Evolutionary conservation across 2,888 invertebrate species (phyloP).

Genomic region (Tupiocoris notatus): DNA sequence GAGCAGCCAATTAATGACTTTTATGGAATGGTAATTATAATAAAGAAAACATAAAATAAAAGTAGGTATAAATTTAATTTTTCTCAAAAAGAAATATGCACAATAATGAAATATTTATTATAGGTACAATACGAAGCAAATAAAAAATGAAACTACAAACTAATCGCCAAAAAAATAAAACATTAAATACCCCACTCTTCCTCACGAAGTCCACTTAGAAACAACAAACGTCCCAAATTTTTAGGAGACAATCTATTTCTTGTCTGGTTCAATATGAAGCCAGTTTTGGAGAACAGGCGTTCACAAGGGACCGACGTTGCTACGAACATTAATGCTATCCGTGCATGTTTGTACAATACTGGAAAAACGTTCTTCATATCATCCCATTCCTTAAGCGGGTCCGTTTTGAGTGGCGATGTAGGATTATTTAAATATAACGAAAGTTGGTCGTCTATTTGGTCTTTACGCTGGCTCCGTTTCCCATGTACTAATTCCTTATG

Average conservation of each 20-base stretch:
- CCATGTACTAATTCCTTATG: slow-evolving; percentile 25
- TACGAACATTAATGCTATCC: slow-evolving; percentile 26
- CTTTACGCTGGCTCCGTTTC: too few relatives aligned
- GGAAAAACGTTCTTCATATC: not conserved
- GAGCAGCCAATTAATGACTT: too few relatives aligned
- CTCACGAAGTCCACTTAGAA: slow-evolving; percentile 11
- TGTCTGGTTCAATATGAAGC: slow-evolving; percentile 26
- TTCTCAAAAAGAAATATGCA: too few relatives aligned
- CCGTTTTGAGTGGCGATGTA: not conserved
- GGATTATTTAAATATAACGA: not conserved
- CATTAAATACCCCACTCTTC: not conserved
- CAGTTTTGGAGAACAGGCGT: slow-evolving; percentile 45
- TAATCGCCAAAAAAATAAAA: not conserved
- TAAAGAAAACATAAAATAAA: too few relatives aligned
- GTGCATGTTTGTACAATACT: slow-evolving; percentile 24
- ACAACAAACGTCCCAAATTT: not conserved
- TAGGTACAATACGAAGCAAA: too few relatives aligned
- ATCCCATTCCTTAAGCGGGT: not conserved
- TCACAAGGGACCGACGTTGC: slow-evolving; percentile 44
- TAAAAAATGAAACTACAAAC: not conserved
- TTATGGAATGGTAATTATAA: too few relatives aligned
- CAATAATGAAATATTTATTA: too few relatives aligned
- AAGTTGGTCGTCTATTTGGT: too few relatives aligned
- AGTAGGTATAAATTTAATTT: too few relatives aligned
- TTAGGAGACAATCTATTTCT: slow-evolving; percentile 36